Percentiles rank a stretch among this genome's conserved stretches.
These are phyloP conservation scores for Hirtodrosophila duncani DNA, from an alignment of 2,888 invertebrate genomes.

Conservation along the genomic window DNA sequence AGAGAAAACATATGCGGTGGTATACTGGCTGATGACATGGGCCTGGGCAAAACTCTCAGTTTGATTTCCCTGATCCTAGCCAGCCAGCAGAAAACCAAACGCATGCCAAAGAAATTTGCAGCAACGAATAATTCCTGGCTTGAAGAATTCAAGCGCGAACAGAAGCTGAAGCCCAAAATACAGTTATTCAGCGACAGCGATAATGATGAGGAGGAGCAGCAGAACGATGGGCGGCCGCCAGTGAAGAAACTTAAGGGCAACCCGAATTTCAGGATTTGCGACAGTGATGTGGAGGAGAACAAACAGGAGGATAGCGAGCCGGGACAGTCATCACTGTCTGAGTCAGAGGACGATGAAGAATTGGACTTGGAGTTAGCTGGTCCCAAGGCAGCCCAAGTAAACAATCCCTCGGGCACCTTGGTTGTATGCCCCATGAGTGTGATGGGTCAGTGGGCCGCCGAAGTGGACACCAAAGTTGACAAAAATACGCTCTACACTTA, in stretches of 20 bases:
- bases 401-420: conserved; percentile 83
- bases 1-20: conserved; percentile 89
- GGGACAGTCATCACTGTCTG: no score
- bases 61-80: conserved; percentile 86
- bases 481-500: conserved; percentile 82
- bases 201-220: no score
- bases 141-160: conserved; percentile 36
- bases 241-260: no score
- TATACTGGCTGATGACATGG: conserved; percentile 84
- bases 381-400: no score
- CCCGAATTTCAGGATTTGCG: no score
- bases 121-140: conserved; percentile 7
- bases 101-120: background rate
- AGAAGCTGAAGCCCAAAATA: no score
- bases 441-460: conserved; percentile 93
- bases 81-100: conserved; percentile 27
- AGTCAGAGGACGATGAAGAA: conserved; percentile 35
- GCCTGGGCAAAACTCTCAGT: conserved; percentile 84
- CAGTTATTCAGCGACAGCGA: no score
- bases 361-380: no score
- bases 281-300: no score
- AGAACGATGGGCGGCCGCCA: no score
- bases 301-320: no score
- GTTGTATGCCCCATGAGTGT: conserved; percentile 95
- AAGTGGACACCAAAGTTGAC: conserved; percentile 83